These are phyloP conservation scores for Caenorhabditis tropicalis DNA, from an alignment of 1,140 invertebrate species.

Conservation along the genomic window DNA sequence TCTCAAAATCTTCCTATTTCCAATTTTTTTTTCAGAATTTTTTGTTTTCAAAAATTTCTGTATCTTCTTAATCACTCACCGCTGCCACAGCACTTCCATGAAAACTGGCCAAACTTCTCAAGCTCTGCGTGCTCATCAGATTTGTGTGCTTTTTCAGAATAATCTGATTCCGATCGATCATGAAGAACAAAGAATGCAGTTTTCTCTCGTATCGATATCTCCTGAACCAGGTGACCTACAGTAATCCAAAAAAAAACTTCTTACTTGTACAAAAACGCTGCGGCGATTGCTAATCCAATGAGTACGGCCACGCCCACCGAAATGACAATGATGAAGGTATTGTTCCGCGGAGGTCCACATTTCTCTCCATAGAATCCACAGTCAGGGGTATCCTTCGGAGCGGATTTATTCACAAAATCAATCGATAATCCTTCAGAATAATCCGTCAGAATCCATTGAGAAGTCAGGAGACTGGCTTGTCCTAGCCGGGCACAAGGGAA, in stretches of 20 bases:
- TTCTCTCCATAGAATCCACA: slow-evolving; percentile 48
- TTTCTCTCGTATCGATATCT: slow-evolving; percentile 34
- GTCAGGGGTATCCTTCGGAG: slow-evolving; percentile 37
- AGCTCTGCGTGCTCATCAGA: slow-evolving; percentile 8
- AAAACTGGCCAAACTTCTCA: slow-evolving; percentile 40
- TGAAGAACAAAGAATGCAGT: slow-evolving; percentile 23
- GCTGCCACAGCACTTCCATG: slow-evolving; percentile 32
- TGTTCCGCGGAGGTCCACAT: neutral
- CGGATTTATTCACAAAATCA: slow-evolving; percentile 21
- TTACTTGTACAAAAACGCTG: slow-evolving; percentile 39
- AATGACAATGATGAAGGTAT: slow-evolving; percentile 23
- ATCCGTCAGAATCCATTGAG: neutral
- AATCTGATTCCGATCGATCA: slow-evolving; percentile 36
- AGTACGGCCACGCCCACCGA: neutral
- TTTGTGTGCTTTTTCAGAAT: slow-evolving; percentile 45
- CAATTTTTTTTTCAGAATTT: too few species aligned
- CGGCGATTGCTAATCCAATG: neutral
- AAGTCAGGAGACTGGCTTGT: neutral
- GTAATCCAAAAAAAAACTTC: neutral
- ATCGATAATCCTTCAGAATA: slow-evolving; percentile 31
- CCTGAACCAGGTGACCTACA: neutral
- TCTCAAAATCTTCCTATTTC: too few species aligned
- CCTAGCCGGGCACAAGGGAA: neutral
- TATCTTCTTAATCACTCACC: too few species aligned
- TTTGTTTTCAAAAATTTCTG: too few species aligned